These are phyloP conservation scores for Aleadryas rufinucha DNA, from an alignment of 2,113 vertebrate species.

Conservation along the genomic window DNA sequence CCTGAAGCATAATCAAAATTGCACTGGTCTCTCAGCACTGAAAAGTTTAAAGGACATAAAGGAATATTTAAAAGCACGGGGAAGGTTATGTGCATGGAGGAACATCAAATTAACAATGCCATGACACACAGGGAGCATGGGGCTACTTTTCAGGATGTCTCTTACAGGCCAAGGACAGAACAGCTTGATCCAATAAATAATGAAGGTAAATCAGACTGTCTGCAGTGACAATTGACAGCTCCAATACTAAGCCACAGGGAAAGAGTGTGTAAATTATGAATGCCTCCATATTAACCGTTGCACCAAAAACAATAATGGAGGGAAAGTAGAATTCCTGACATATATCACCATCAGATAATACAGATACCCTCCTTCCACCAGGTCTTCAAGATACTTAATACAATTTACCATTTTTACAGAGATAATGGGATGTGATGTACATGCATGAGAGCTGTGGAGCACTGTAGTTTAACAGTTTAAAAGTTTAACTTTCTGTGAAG, in stretches of 20 bases:
- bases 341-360: accelerated
- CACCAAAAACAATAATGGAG: not conserved
- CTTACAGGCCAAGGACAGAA: not conserved
- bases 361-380: not conserved
- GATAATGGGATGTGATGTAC: not conserved
- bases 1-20: not conserved
- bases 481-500: not conserved
- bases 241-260: not conserved
- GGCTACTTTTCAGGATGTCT: not conserved
- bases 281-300: not conserved
- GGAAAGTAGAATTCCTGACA: not conserved
- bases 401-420: not conserved
- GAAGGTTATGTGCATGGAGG: not conserved
- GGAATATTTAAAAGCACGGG: not conserved
- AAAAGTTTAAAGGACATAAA: not conserved
- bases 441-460: not conserved
- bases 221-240: not conserved
- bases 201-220: not conserved
- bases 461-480: not conserved
- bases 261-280: not conserved
- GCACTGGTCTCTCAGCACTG: not conserved
- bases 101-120: not conserved
- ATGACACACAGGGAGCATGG: not conserved
- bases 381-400: not conserved
- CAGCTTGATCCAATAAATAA: not conserved